Evolutionary conservation across 2,113 vertebrate species (phyloP), one percentile per base, ranked within the genome.

Genomic region (Litocranius walleri): DNA sequence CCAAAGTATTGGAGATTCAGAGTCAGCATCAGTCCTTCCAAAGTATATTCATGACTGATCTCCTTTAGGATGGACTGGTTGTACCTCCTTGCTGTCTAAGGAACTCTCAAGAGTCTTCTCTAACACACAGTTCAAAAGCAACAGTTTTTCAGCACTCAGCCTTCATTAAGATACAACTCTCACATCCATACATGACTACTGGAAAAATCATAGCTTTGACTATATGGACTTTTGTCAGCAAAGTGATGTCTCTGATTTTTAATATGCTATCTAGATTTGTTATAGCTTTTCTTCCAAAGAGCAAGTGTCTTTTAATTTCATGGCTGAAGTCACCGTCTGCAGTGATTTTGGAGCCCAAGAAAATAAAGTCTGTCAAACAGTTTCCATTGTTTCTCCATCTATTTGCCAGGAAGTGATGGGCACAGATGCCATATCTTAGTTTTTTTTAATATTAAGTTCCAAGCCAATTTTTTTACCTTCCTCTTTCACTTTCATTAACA

Each of bases 161-260:
- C 64, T 71, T 36, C n/a, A 11, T 71, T 21, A 71, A 71, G 64
- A 71, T 36, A n/a, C n/a, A 36, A 21, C 17, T 71, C 17, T 36
- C n/a, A 71, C 64, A 71, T 36, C 9, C 9, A 71, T 36, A 36
- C 17, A 71, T 11, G n/a, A 11, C 64, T 21, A 36, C n/a, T 36
- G 64, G 17, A 36, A 71, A 71, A 71, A 36, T 17, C 64, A 21
- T 36, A 71, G 64, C 9, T 71, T 36, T 71, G 64, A 71, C n/a
- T 36, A 21, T 9, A 71, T 0, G 0, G 9, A 21, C 64, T 17
- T 36, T 36, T 19, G 3, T 21, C 64, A 71, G 64, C 17, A 21
- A 71, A 11, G 17, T 21, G 17, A 71, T 71, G 17, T 71, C 9
- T 36, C 64, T 36, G 64, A 19, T 71, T 36, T 71, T 21, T 71